Conservation (phyloP, 2,888 invertebrate species). For the Sphaerophoria rueppellii region DNA sequence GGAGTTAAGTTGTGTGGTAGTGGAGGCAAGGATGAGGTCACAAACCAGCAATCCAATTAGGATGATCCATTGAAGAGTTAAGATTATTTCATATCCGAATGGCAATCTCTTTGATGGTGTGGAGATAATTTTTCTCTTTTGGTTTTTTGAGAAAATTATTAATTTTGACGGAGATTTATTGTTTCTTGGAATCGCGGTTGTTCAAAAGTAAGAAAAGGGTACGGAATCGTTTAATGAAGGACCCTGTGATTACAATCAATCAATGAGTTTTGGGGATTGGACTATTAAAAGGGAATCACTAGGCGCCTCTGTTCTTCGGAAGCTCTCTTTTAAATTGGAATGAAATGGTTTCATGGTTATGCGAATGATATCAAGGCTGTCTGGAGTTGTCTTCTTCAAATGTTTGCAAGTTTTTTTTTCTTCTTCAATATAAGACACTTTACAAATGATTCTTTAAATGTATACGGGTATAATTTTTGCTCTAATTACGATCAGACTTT, state of each 20-base stretch:
- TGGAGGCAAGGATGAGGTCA: background rate
- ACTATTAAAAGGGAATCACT: slow-evolving; percentile 35
- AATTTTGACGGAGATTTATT: slow-evolving; percentile 70
- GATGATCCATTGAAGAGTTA: slow-evolving; percentile 64
- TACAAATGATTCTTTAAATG: no score
- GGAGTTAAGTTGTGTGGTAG: background rate
- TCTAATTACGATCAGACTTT: no score
- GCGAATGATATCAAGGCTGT: background rate
- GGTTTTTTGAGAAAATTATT: slow-evolving; percentile 49
- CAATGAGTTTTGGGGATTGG: slow-evolving; percentile 29
- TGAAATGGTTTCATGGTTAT: slow-evolving; percentile 6
- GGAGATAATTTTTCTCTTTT: slow-evolving; percentile 45
- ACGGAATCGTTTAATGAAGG: slow-evolving; percentile 28
- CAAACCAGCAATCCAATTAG: slow-evolving; percentile 69
- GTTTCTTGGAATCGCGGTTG: slow-evolving; percentile 59
- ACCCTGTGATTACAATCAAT: slow-evolving; percentile 34
- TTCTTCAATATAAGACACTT: no score
- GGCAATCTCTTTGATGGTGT: slow-evolving; percentile 18
- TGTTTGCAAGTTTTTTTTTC: no score
- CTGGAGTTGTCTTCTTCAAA: no score
- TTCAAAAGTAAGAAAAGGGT: slow-evolving; percentile 36
- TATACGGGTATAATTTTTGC: no score
- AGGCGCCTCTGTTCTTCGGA: slow-evolving; percentile 62
- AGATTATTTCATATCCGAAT: slow-evolving; percentile 34
- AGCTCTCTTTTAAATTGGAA: slow-evolving; percentile 37